Evolutionary conservation across 2,113 vertebrate species (phyloP).

Genomic region (Canis aureus): DNA sequence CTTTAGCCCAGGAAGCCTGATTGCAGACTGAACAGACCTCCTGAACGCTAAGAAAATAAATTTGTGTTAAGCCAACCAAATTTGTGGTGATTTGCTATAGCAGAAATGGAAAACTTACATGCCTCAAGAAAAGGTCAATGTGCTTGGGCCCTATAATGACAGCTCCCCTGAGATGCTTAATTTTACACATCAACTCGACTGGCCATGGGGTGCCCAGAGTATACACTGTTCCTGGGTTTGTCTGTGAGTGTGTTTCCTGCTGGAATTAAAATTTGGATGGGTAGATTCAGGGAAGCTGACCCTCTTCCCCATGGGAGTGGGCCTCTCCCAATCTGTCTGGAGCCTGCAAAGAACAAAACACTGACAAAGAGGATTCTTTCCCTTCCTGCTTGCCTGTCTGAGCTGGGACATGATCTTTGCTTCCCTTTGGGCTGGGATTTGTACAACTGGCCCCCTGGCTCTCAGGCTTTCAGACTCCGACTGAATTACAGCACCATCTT

Average conservation of each 20-base stretch:
- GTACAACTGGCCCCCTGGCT: background rate
- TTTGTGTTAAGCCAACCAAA: background rate
- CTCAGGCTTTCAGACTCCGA: background rate
- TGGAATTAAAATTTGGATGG: background rate
- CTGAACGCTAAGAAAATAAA: background rate
- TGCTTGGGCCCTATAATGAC: background rate
- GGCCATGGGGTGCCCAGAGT: background rate
- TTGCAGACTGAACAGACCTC: background rate
- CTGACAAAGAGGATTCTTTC: background rate
- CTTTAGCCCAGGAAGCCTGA: background rate
- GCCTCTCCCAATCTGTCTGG: fast-evolving
- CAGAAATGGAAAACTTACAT: background rate
- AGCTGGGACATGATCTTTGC: background rate
- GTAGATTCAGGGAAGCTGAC: background rate
- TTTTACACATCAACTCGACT: background rate
- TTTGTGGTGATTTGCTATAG: background rate
- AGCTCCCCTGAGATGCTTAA: too few relatives aligned
- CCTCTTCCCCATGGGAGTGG: background rate
- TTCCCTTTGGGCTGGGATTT: background rate
- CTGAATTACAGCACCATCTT: background rate
- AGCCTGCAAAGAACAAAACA: background rate
- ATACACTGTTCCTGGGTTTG: background rate
- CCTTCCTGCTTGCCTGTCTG: background rate
- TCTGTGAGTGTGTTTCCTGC: background rate
- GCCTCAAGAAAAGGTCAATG: background rate